Conservation (phyloP, 2,888 invertebrate species). For the Meandrusa payeni region DNA sequence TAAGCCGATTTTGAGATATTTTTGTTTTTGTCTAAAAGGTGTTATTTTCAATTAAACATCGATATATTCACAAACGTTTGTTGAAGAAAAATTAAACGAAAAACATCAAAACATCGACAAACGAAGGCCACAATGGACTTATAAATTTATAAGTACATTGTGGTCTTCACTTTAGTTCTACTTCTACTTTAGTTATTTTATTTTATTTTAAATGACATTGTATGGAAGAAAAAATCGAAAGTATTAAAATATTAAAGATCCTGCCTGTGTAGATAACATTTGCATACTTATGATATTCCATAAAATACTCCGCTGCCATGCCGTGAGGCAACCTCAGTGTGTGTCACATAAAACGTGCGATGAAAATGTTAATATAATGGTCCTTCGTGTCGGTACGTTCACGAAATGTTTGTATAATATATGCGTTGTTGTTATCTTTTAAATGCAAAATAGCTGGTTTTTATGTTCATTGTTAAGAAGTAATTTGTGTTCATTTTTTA, state of each 20-base stretch:
- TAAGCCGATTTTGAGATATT: no score
- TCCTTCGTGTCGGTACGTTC: constrained; percentile 6
- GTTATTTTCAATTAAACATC: no score
- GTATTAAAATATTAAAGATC: background rate
- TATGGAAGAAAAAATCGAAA: background rate
- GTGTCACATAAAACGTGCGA: constrained; percentile 1
- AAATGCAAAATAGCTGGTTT: constrained; percentile 1
- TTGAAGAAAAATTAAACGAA: no score
- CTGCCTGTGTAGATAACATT: constrained; percentile 3
- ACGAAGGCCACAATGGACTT: no score
- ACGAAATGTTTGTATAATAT: constrained; percentile 6
- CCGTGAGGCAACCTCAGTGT: background rate
- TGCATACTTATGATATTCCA: constrained; percentile 5
- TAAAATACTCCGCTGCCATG: background rate
- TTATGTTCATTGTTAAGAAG: background rate
- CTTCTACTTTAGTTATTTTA: background rate
- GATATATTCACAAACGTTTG: no score
- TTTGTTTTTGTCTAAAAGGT: no score
- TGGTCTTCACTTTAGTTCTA: no score
- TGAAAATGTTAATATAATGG: constrained; percentile 7
- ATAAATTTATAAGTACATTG: no score
- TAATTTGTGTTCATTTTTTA: background rate
- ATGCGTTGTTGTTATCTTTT: constrained; percentile 1
- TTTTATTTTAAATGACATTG: background rate
- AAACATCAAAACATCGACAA: no score